phyloP scores from a whole-genome alignment of 2,113 vertebrate species.

The Morphnarchus princeps region DNA sequence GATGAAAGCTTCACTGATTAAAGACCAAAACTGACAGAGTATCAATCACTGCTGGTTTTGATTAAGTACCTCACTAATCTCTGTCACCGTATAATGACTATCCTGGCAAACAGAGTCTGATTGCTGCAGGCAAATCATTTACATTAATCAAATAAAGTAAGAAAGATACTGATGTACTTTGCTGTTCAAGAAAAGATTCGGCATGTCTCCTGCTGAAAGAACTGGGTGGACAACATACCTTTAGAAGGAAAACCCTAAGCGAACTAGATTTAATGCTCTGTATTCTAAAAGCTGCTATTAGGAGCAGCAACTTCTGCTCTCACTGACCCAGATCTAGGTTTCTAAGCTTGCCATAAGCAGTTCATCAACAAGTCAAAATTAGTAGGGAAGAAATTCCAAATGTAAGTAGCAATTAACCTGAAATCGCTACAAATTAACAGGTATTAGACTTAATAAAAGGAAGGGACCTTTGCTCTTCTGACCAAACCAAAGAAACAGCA shows the following conservation, averaged over 20 bases:
- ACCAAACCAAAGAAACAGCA: not conserved
- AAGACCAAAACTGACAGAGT: slow-evolving; percentile 47
- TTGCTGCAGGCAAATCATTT: slow-evolving; percentile 61
- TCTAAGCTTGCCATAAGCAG: not conserved
- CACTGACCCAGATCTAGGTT: not conserved
- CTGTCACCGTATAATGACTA: slow-evolving; percentile 64
- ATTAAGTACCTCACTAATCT: slow-evolving; percentile 66
- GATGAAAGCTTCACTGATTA: slow-evolving; percentile 64
- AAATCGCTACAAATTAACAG: not conserved
- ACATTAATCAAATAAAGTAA: slow-evolving; percentile 59
- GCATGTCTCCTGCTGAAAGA: not conserved
- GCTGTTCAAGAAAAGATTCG: not conserved
- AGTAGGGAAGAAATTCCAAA: not conserved
- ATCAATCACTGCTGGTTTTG: slow-evolving; percentile 68
- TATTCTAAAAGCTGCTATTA: not conserved
- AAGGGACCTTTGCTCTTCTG: not conserved
- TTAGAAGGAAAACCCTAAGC: not conserved
- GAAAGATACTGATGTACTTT: slow-evolving; percentile 15
- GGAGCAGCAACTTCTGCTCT: not conserved
- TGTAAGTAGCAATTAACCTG: not conserved
- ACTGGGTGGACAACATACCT: not conserved
- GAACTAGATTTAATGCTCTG: not conserved
- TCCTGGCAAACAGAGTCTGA: slow-evolving; percentile 54
- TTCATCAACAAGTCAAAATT: not conserved
- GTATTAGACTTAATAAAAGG: not conserved